These are phyloP conservation scores for Drosophila sturtevanti DNA, from an alignment of 1,140 invertebrate genomes.

Conservation along the genomic window DNA sequence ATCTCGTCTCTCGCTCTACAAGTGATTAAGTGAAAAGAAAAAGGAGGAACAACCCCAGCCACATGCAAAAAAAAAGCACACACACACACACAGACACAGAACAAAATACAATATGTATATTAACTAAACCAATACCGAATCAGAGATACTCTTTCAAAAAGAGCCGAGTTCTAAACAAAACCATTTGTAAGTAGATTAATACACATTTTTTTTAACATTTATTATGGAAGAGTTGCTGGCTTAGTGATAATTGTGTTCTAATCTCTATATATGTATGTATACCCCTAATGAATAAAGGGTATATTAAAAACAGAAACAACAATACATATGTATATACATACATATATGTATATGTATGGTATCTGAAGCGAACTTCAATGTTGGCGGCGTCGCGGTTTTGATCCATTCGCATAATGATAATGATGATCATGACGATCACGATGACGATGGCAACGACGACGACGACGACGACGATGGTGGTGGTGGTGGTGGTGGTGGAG, in stretches of 20 bases:
- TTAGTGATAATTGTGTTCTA: background rate
- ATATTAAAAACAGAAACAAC: conserved; percentile 17
- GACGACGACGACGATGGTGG: too few species aligned
- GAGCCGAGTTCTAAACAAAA: too few species aligned
- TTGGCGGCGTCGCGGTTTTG: conserved; percentile 73
- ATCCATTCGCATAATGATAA: conserved; percentile 75
- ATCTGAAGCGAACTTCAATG: conserved; percentile 24
- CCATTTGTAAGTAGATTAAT: too few species aligned
- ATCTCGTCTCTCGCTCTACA: conserved; percentile 47
- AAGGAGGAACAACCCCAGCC: conserved; percentile 28
- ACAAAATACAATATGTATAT: conserved; percentile 52
- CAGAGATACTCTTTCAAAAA: conserved; percentile 7
- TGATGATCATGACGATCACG: conserved; percentile 74
- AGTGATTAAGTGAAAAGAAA: conserved; percentile 76
- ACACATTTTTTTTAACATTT: too few species aligned
- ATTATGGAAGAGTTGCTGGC: too few species aligned
- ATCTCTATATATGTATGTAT: too few species aligned
- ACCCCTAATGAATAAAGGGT: background rate
- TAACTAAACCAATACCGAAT: background rate
- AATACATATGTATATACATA: background rate
- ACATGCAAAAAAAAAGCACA: conserved; percentile 21
- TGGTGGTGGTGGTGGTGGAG: conserved; percentile 46
- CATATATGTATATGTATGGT: background rate
- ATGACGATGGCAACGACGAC: conserved; percentile 39
- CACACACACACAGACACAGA: conserved; percentile 27